Base-by-base conservation (phyloP, 1,140 invertebrate genomes). In the Scylla paramamosain region DNA sequence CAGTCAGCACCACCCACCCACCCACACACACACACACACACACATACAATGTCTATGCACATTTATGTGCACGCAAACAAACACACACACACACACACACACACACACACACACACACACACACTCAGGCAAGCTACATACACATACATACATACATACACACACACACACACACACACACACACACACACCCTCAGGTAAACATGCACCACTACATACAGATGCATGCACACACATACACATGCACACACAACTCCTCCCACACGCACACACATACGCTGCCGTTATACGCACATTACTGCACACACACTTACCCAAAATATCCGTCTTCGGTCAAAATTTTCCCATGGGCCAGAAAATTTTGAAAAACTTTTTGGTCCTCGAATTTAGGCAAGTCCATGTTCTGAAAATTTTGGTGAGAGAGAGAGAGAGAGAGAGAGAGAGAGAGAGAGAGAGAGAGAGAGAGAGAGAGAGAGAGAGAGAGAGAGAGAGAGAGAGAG, bases 401-500 rank as follows among this genome's bases (percentile, higher is more conserved):
- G 67, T 77, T 77, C 67, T 77, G 67, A 77, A 77, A 59, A n/a
- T 77, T 77, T 77, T 25, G 67, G 16, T 2, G 67, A n/a, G 67
- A 77, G n/a, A 77, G n/a, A 77, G 6, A 77, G n/a, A 77, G 67
- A 77, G 67, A 77, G 20, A 77, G 67, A 77, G 67, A 77, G 20
- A 77, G 67, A 77, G 67, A 77, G 67, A 77, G 67, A 77, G 67
- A 88, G 86, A 88, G 31, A 39, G 45, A 88, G 45, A 88, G 31
- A 46, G 86, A 88, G 86, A 52, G 89, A 91, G 89, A 52, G 89
- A 52, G 52, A 52, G 89, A 52, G 52, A 91, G 89, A 52, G 89
- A 91, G 45, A 52, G 89, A 48, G 89, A 91, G 46, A 52, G 46
- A 91, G 45, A 52, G n/a, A 52, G 25, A 46, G 46, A 45, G 87